Evolutionary conservation across 2,113 vertebrate genomes (phyloP), one percentile per base, ranked within the genome.

Genomic region (Cettia cetti): DNA sequence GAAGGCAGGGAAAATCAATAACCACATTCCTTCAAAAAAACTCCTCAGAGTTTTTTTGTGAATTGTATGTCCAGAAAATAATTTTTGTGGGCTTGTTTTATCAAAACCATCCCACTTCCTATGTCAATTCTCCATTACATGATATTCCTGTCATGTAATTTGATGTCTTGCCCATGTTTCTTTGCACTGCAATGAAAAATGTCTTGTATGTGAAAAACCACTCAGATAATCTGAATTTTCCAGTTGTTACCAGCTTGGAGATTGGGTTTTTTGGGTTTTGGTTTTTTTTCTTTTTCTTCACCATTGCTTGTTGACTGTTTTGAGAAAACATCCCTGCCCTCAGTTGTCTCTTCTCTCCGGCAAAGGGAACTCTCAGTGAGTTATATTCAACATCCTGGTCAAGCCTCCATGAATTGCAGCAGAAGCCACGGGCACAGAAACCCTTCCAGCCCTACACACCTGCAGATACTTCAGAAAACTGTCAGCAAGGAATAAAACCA

Each of bases 31-130:
- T 92, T 49, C 8, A 42, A 74, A 94, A 85, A 86, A 77, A 23
- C 26, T n/a, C 80, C 86, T 89, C 59, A 47, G 63, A 24, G 21
- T 44, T 81, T 72, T 19, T 72, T 50, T 64, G 16, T 9, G 71
- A 86, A 70, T 44, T 82, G 13, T 22, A 61, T 1, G 28, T 78
- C 71, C 64, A 94, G 57, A 88, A 95, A 95, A 89, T 93, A 3
- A 49, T 81, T 88, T 80, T 57, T 90, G 76, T 47, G 56, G 78
- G 82, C 49, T 74, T 49, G 11, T n/a, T 96, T 93, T 94, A 96
- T 83, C 93, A 86, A 93, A 96, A 68, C 72, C 93, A 93, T 65
- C 90, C 82, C 54, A 80, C 28, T 90, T 95, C 88, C 88, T 45
- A 31, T 66, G 80, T 65, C 90, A 86, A 26, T 91, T 75, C 87